Base-by-base conservation (phyloP, 2,113 vertebrate genomes). In the Rynchops niger region DNA sequence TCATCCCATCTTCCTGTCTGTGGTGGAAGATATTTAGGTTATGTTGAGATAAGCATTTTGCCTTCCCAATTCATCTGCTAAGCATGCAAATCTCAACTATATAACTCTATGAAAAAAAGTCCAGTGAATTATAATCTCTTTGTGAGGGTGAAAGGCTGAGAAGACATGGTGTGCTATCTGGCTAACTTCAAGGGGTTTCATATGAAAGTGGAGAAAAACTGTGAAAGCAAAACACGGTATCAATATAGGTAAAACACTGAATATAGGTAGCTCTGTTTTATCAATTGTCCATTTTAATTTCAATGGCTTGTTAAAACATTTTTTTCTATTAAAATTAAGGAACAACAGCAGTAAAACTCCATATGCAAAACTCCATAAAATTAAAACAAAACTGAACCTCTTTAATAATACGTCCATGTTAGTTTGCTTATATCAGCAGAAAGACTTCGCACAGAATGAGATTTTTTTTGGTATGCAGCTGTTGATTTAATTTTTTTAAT, bases 261-360 rank as follows among this genome's bases (percentile, higher is more conserved):
- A 47, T 53, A 63, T 71, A 91, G 4, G 16, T 53, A 32, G 9
- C 27, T 38, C 26, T 50, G 11, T 45, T 55, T 63, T 76, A 38
- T 56, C 32, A 56, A 12, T 27, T 22, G 30, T 18, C 5, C 1
- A 20, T 82, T 82, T 73, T 74, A 42, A 7, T 45, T 36, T 61
- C 13, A 58, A 1, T 27, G 15, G 1, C 23, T 72, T 2, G 2
- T 66, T 67, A 21, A 43, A 81, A 58, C 1, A 29, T 2, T n/a
- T 73, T 55, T 76, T 77, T 9, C 15, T 21, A 8, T 45, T 49
- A 45, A 42, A 65, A 3, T 45, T 52, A 63, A 79, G 9, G 29
- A 90, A 45, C 15, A 69, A 15, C 2, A 34, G 11, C 79, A 78
- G 19, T 42, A 72, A 53, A 89, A 71, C 12, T 65, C 14, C 30